Base-by-base conservation (phyloP, 2,888 invertebrate species). In the Apomyelois bistriatella region DNA sequence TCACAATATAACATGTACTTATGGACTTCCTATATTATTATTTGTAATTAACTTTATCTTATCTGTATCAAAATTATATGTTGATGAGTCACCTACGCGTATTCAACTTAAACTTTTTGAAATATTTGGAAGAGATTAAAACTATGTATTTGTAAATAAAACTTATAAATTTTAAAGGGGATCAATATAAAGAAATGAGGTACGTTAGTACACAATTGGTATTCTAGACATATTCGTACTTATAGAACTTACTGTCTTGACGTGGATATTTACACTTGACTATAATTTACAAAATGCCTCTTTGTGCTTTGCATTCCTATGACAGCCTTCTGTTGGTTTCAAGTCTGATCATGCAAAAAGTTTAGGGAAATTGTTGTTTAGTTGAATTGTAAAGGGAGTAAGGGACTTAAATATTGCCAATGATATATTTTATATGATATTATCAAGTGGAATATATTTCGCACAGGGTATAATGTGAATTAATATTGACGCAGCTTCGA, bases 381-480 rank as follows among this genome's bases (percentile, higher is more conserved):
- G 70, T 80, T 76, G 71, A 79, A 76, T 74, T 81, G 75, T 81
- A 68, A 77, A 76, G 65, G 86, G 87, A 80, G 79, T 85, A 84
- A 86, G 89, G 87, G 86, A 86, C 84, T 79, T 76, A 70, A 72
- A 75, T 79, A 79, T 79, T 80, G 76, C 78, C 83, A 81, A 82
- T 85, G 79, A 79, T 84, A 79, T 77, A 74, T 84, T 85, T 76
- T 80, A 70, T 73, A 78, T 74, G 66, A 79, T 81, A 79, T 82
- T 81, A 79, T 79, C 84, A 80, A 82, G 70, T 77, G 83, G 77
- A 76, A 77, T 79, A 80, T 79, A 82, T 75, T 79, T 82, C 72
- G 85, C 88, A 89, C 89, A 89, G 89, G 89, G 89, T 89, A 86
- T 81, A 82, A 79, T 82, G 76, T 85, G 85, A 85, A 77, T 79